phyloP scores from a whole-genome alignment of 2,797 vertebrate genomes.

The Esox lucius region DNA sequence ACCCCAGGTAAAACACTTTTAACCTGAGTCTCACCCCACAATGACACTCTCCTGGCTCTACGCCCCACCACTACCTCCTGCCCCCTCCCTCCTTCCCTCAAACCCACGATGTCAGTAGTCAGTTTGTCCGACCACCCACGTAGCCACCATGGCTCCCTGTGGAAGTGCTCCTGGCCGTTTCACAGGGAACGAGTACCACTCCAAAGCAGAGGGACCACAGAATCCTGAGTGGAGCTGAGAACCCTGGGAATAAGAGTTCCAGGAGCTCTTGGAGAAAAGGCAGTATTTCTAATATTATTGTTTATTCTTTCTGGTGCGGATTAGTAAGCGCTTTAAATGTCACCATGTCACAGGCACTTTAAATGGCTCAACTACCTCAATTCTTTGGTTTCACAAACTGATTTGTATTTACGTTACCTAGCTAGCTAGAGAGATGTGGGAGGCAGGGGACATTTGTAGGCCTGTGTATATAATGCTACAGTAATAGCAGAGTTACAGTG shows the following conservation, averaged over 20 bases:
- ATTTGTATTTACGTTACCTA: too few species aligned
- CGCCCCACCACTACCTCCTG: too few species aligned
- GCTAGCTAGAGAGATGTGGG: too few species aligned
- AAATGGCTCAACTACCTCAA: too few species aligned
- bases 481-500: too few species aligned
- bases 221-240: background rate
- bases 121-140: background rate
- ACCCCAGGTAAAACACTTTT: conserved; percentile 21
- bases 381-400: too few species aligned
- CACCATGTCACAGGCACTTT: too few species aligned
- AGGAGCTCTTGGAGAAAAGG: background rate
- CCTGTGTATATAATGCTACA: too few species aligned
- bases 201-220: background rate
- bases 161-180: background rate
- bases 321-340: too few species aligned
- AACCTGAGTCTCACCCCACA: conserved; percentile 14
- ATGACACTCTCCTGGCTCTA: background rate
- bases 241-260: conserved; percentile 5
- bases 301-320: too few species aligned
- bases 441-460: too few species aligned
- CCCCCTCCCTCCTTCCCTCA: background rate
- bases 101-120: background rate
- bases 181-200: background rate
- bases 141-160: background rate
- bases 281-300: background rate